phyloP scores from a whole-genome alignment of 2,797 vertebrate species.

The Tenualosa ilisha region DNA sequence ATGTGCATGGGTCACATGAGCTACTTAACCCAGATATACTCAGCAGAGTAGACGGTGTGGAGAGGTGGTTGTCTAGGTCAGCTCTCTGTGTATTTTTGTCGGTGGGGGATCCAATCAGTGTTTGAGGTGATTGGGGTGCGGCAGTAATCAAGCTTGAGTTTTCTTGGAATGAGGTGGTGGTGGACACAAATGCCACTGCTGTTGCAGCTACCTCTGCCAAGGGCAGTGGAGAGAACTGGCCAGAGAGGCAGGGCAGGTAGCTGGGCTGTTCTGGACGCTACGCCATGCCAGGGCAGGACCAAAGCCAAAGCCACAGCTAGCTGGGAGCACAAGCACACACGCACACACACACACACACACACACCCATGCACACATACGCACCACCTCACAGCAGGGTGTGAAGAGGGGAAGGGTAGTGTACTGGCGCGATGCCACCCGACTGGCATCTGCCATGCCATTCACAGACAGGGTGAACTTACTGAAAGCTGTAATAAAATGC shows the following conservation, averaged over 20 bases:
- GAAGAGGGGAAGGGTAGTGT: neutral
- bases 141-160: neutral
- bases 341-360: conserved; percentile 5
- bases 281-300: neutral
- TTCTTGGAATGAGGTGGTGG: neutral
- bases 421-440: neutral
- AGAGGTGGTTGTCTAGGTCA: neutral
- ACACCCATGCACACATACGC: neutral
- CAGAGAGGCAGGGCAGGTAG: no score
- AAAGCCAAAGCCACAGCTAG: neutral
- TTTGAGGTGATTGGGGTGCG: neutral
- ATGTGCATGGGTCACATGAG: neutral
- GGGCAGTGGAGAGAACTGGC: neutral
- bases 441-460: neutral
- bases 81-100: neutral
- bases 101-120: neutral
- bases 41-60: neutral
- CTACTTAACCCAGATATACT: neutral
- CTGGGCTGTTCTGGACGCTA: neutral
- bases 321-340: neutral
- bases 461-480: neutral
- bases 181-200: neutral
- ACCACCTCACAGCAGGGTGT: neutral
- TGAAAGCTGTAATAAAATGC: neutral
- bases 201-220: neutral